phyloP scores from a whole-genome alignment of 2,888 invertebrate genomes.

The Taenaris catops region DNA sequence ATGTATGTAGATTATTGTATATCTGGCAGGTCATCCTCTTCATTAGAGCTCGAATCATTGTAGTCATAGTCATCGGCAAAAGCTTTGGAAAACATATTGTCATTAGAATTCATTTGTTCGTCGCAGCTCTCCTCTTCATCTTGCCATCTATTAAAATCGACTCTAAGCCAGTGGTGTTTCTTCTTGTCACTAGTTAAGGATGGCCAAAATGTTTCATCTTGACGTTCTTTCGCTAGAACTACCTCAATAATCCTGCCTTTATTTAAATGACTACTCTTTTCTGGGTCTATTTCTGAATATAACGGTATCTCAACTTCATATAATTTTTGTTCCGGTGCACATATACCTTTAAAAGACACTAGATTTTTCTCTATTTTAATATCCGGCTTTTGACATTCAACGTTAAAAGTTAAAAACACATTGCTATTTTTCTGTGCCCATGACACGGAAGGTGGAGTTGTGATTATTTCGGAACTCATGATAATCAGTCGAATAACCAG shows the following conservation, averaged over 20 bases:
- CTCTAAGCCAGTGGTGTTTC: conserved; percentile 97
- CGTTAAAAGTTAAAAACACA: conserved; percentile 91
- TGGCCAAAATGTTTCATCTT: conserved; percentile 91
- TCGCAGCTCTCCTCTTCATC: conserved; percentile 97
- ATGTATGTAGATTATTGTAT: conserved; percentile 76
- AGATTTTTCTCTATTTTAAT: conserved; percentile 84
- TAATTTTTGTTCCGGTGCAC: conserved; percentile 89
- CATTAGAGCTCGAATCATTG: conserved; percentile 85
- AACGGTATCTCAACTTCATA: conserved; percentile 94
- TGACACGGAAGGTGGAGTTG: conserved; percentile 85
- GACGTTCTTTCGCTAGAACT: conserved; percentile 82
- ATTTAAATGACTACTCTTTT: conserved; percentile 84
- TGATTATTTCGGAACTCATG: conserved; percentile 27
- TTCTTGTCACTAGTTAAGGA: conserved; percentile 90
- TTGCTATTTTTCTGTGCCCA: conserved; percentile 95
- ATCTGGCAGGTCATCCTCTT: conserved; percentile 85
- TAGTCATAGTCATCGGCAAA: conserved; percentile 60
- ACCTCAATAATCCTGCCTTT: conserved; percentile 87
- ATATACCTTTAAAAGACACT: conserved; percentile 90
- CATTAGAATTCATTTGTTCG: conserved; percentile 70
- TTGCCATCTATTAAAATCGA: conserved; percentile 98
- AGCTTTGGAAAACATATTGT: conserved; percentile 55
- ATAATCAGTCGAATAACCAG: conserved; percentile 11
- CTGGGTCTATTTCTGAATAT: conserved; percentile 89
- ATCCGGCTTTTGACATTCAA: conserved; percentile 91